Percentiles rank a stretch among this genome's conserved stretches.
Conservation (phyloP, 2,888 invertebrate species). For the Argyresthia albistria region DNA sequence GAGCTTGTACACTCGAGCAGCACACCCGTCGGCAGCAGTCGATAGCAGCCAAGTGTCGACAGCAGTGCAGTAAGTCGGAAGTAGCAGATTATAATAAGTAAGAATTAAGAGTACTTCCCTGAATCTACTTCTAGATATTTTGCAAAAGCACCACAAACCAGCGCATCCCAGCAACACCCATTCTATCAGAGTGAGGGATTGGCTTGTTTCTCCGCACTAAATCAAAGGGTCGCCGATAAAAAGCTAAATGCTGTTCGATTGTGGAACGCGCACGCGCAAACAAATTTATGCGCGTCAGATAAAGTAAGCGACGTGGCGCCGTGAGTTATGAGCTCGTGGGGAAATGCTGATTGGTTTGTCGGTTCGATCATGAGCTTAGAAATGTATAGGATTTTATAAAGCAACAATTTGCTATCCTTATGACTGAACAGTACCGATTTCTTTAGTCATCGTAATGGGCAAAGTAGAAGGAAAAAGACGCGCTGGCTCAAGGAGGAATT, state of each 20-base stretch:
- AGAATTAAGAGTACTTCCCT: neutral
- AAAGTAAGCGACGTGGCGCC: conserved; percentile 47
- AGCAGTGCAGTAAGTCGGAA: neutral
- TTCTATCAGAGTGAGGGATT: conserved; percentile 67
- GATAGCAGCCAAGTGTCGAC: neutral
- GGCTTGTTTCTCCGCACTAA: conserved; percentile 43
- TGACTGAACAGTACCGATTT: no score
- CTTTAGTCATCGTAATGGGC: no score
- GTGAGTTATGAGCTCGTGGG: conserved; percentile 39
- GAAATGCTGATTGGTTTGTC: no score
- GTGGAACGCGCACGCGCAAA: conserved; percentile 30
- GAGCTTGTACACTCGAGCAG: neutral
- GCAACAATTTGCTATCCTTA: no score
- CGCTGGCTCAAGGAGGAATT: no score
- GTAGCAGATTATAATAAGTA: neutral
- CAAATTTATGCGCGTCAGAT: conserved; percentile 63
- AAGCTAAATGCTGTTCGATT: conserved; percentile 71
- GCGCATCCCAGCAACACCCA: conserved; percentile 6
- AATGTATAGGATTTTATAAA: no score
- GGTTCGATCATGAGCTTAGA: no score
- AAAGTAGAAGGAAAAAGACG: no score
- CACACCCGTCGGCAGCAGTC: neutral
- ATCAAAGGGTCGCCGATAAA: conserved; percentile 63
- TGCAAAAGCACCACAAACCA: neutral
- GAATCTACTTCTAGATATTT: neutral